These are phyloP conservation scores for Meteorus cinctellus DNA, from an alignment of 2,888 invertebrate species.

Conservation along the genomic window DNA sequence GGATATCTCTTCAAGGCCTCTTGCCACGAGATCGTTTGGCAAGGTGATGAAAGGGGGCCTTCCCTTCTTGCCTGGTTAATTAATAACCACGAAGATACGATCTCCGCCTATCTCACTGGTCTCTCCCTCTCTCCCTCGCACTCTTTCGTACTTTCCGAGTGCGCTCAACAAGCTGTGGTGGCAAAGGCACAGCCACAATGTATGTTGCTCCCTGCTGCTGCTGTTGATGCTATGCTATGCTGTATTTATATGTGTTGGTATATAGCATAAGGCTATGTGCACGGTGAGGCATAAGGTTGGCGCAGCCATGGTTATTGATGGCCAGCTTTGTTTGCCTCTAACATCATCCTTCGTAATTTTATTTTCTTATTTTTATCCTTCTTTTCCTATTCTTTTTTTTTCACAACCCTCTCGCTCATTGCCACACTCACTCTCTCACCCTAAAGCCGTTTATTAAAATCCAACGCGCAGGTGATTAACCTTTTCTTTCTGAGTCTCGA, in stretches of 20 bases:
- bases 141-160: constrained; percentile 41
- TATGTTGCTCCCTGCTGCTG: constrained; percentile 37
- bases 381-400: constrained; percentile 19
- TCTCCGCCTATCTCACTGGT: constrained; percentile 70
- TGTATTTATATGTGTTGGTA: constrained; percentile 32
- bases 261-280: constrained; percentile 40
- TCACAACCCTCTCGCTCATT: neutral
- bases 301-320: constrained; percentile 66
- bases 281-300: constrained; percentile 43
- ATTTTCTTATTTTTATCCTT: constrained; percentile 17
- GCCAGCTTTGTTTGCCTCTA: constrained; percentile 68
- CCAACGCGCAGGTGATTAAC: constrained; percentile 67
- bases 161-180: constrained; percentile 61
- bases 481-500: constrained; percentile 42
- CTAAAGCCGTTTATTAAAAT: constrained; percentile 70
- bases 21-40: constrained; percentile 61
- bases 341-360: constrained; percentile 30
- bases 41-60: constrained; percentile 72
- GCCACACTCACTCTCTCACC: neutral
- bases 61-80: constrained; percentile 71
- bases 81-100: constrained; percentile 72
- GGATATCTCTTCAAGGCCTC: constrained; percentile 18
- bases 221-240: constrained; percentile 30
- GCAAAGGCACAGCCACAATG: constrained; percentile 59
- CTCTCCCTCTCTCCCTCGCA: constrained; percentile 25